phyloP scores from a whole-genome alignment of 2,888 invertebrate species.

The Thecocarcelia acutangulata region DNA sequence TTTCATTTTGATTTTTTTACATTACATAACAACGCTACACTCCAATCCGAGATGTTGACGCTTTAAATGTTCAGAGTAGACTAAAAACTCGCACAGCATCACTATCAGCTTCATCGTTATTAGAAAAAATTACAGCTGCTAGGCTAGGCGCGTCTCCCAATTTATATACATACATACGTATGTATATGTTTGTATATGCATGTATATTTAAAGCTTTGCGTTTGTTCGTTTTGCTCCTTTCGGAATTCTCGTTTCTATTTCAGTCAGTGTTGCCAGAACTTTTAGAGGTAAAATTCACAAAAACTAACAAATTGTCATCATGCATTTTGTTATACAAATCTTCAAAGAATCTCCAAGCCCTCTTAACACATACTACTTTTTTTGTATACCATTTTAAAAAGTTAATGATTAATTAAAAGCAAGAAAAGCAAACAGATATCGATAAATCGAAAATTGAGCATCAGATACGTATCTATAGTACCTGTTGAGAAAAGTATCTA shows the following conservation, averaged over 20 bases:
- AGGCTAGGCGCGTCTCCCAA: conserved; percentile 63
- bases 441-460: too few species aligned
- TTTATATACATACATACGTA: neutral
- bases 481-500: too few species aligned
- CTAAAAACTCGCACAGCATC: conserved; percentile 42
- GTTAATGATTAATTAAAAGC: too few species aligned
- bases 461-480: too few species aligned
- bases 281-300: too few species aligned
- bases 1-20: conserved; percentile 4
- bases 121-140: conserved; percentile 49
- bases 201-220: neutral
- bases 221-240: conserved; percentile 22
- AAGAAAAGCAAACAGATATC: too few species aligned
- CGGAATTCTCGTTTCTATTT: neutral
- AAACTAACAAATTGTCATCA: too few species aligned
- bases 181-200: neutral
- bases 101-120: conserved; percentile 18
- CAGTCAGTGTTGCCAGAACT: neutral
- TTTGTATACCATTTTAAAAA: too few species aligned
- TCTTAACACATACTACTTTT: too few species aligned
- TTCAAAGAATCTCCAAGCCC: too few species aligned
- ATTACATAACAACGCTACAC: conserved; percentile 31
- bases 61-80: conserved; percentile 62
- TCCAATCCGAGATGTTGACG: conserved; percentile 55
- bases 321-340: too few species aligned